Evolutionary conservation across 2,113 vertebrate genomes (phyloP), one percentile per base, ranked within the genome.

Genomic region (Limanda limanda): DNA sequence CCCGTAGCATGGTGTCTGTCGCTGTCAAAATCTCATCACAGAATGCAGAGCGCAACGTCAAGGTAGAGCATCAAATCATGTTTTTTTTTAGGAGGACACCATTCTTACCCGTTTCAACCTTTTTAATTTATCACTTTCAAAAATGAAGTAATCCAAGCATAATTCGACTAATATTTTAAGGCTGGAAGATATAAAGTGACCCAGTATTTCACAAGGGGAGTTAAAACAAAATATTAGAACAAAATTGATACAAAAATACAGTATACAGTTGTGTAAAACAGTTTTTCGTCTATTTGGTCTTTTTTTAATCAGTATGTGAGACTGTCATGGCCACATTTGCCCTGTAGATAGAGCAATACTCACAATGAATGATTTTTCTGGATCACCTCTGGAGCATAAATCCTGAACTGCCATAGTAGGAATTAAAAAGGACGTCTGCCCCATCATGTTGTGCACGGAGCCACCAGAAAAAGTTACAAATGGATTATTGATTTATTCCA

Each of bases 1-100:
- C 91, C 62, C 92, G 94, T 60, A 97, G 96, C 81, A 99, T 99
- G 97, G 93, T 99, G 57, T 97, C 98, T 0, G 95, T 98, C 1
- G 97, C 98, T 2, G 94, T 98, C 17, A 99, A 97, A 91, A 95
- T 99, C 78, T 92, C 96, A 0, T 96, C 96, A 0, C 96, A 97
- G 91, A 98, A 95, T 52, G 89, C 93, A 20, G 97, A 99, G 62
- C 96, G 92, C 78, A 98, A 97, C 76, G 95, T 97, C 31, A 98
- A 98, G 96, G 98, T 97, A 83, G 64, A 17, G 54, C 51, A 63
- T 66, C 12, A 6, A 42, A 7, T 11, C 20, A 58, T 42, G 20
- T 62, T 20, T 15, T 42, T 42, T 42, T 13, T 42, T 10, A 13
- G 3, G 40, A 11, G 11, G 40, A 42, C 40, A 13, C 40, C 40